Evolutionary conservation across 1,140 invertebrate species (phyloP).

Genomic region (Frieseomelitta varia): DNA sequence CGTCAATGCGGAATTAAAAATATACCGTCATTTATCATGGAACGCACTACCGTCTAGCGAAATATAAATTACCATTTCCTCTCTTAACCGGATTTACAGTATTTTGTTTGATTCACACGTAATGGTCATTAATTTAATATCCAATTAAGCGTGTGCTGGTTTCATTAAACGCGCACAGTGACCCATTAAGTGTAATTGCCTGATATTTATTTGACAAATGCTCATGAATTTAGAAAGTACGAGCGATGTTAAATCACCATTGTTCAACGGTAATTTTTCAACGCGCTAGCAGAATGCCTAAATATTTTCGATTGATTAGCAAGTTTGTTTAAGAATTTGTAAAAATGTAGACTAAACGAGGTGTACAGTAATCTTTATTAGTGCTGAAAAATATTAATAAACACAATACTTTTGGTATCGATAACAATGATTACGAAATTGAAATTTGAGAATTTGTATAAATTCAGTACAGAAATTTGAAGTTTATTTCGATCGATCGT

Average conservation of each 20-base stretch:
- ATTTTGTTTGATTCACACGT: conserved; percentile 64
- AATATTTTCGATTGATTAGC: too few relatives aligned
- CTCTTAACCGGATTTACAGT: conserved; percentile 62
- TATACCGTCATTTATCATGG: conserved; percentile 27
- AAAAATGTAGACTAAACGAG: too few relatives aligned
- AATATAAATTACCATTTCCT: conserved; percentile 56
- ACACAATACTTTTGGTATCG: too few relatives aligned
- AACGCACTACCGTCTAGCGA: conserved; percentile 21
- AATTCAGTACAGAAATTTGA: too few relatives aligned
- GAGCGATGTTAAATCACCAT: not conserved
- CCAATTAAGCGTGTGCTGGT: conserved; percentile 62
- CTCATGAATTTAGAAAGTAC: not conserved
- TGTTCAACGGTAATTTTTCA: not conserved
- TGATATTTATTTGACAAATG: conserved; percentile 60
- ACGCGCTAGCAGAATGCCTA: too few relatives aligned
- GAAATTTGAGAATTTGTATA: too few relatives aligned
- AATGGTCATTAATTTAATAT: conserved; percentile 65
- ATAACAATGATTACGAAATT: too few relatives aligned
- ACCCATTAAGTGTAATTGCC: conserved; percentile 58
- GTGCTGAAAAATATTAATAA: too few relatives aligned
- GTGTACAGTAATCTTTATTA: too few relatives aligned
- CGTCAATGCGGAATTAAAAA: conserved; percentile 13
- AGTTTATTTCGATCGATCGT: too few relatives aligned
- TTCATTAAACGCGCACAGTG: conserved; percentile 61
- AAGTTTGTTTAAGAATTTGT: too few relatives aligned